phyloP scores from a whole-genome alignment of 1,140 invertebrate species.

The Helicoverpa zea region DNA sequence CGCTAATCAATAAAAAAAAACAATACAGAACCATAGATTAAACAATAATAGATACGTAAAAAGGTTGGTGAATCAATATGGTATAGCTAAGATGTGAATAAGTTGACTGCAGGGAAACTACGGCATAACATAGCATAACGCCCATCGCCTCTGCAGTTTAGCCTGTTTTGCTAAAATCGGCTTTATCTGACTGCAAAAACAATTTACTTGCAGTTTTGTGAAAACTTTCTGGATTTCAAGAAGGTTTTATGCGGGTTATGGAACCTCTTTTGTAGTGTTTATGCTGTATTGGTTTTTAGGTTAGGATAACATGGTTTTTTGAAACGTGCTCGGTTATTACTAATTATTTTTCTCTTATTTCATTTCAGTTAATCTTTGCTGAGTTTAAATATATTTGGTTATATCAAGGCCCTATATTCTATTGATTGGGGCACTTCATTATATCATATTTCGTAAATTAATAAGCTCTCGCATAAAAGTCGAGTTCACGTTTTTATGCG shows the following conservation, averaged over 20 bases:
- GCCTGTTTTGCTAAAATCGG: conserved; percentile 46
- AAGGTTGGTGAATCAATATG: conserved; percentile 74
- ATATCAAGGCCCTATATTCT: neutral
- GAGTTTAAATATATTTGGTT: neutral
- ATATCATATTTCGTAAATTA: neutral
- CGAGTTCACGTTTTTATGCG: neutral
- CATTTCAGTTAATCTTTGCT: neutral
- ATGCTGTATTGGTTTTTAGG: conserved; percentile 30
- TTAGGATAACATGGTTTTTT: conserved; percentile 18
- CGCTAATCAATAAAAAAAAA: conserved; percentile 1
- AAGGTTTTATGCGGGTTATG: neutral
- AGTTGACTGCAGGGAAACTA: conserved; percentile 75
- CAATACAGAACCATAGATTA: conserved; percentile 14
- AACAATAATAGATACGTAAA: conserved; percentile 45
- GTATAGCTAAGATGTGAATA: conserved; percentile 67
- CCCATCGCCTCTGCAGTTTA: conserved; percentile 69
- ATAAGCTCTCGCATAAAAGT: neutral
- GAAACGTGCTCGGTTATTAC: conserved; percentile 36
- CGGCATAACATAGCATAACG: conserved; percentile 71
- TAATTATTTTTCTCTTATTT: conserved; percentile 31
- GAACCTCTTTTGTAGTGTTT: conserved; percentile 26
- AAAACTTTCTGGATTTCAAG: neutral
- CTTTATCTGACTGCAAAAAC: conserved; percentile 44
- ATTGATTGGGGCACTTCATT: neutral
- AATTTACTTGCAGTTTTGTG: conserved; percentile 26